phyloP scores from a whole-genome alignment of 2,113 vertebrate genomes.

The Probosciger aterrimus region DNA sequence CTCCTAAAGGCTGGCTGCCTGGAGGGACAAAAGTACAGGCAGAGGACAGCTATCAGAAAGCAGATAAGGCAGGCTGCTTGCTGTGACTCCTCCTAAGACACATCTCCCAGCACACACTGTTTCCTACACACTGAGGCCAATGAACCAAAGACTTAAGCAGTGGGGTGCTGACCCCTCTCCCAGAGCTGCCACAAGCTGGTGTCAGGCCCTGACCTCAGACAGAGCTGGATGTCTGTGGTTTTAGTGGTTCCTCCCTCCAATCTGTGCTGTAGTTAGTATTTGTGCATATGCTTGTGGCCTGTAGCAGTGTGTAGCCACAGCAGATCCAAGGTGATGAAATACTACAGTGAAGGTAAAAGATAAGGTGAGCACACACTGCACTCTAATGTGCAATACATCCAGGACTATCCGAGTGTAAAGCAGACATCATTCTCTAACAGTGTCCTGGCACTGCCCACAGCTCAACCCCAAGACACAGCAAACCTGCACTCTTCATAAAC shows the following conservation, averaged over 20 bases:
- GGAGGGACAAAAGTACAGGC: not conserved
- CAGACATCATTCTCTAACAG: not conserved
- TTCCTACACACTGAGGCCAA: not conserved
- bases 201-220: not conserved
- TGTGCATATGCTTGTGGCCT: not conserved
- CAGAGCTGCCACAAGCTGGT: not conserved
- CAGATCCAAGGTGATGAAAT: not conserved
- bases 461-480: not conserved
- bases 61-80: conserved; percentile 1
- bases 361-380: not conserved
- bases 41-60: not conserved
- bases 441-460: not conserved
- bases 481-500: not conserved
- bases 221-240: not conserved
- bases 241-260: not conserved
- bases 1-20: conserved; percentile 73
- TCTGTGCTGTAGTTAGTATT: not conserved
- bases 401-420: not conserved
- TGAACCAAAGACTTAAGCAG: not conserved
- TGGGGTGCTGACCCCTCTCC: not conserved
- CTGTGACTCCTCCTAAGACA: not conserved
- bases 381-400: not conserved
- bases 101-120: not conserved
- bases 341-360: not conserved
- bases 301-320: not conserved